These are phyloP conservation scores for Aphelenchoides avenae DNA, from an alignment of 1,140 invertebrate species.

Conservation along the genomic window DNA sequence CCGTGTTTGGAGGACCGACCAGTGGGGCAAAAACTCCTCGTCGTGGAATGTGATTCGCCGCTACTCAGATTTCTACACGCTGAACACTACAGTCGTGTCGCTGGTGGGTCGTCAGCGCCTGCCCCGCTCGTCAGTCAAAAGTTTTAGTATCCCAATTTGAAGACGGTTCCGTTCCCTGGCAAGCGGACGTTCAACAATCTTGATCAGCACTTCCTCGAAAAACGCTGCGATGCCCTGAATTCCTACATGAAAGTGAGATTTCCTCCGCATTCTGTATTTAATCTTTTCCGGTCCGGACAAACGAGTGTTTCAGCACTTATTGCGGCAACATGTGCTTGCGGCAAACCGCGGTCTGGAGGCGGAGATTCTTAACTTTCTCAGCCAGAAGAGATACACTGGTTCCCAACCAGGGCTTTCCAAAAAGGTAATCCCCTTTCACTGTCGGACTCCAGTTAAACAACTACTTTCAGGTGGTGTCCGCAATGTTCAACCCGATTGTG, in stretches of 20 bases:
- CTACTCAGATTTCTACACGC: slow-evolving; percentile 86
- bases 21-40: slow-evolving; percentile 66
- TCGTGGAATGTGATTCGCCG: slow-evolving; percentile 67
- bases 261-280: neutral
- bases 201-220: slow-evolving; percentile 78
- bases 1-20: slow-evolving; percentile 67
- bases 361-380: slow-evolving; percentile 72
- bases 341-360: slow-evolving; percentile 69
- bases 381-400: slow-evolving; percentile 74
- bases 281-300: slow-evolving; percentile 12
- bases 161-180: slow-evolving; percentile 76
- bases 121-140: neutral
- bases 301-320: slow-evolving; percentile 63
- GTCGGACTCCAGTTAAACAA: too few relatives aligned
- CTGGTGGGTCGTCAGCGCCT: slow-evolving; percentile 66
- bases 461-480: slow-evolving; percentile 40
- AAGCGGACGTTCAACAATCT: slow-evolving; percentile 92
- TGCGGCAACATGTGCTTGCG: slow-evolving; percentile 64
- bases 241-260: slow-evolving; percentile 69
- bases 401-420: too few relatives aligned
- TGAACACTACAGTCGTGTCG: slow-evolving; percentile 66
- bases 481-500: slow-evolving; percentile 50
- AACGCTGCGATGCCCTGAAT: slow-evolving; percentile 77
- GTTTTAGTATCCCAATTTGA: slow-evolving; percentile 73
- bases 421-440: slow-evolving; percentile 60